Evolutionary conservation across 2,888 invertebrate species (phyloP).

Genomic region (Deroplatys truncata): DNA sequence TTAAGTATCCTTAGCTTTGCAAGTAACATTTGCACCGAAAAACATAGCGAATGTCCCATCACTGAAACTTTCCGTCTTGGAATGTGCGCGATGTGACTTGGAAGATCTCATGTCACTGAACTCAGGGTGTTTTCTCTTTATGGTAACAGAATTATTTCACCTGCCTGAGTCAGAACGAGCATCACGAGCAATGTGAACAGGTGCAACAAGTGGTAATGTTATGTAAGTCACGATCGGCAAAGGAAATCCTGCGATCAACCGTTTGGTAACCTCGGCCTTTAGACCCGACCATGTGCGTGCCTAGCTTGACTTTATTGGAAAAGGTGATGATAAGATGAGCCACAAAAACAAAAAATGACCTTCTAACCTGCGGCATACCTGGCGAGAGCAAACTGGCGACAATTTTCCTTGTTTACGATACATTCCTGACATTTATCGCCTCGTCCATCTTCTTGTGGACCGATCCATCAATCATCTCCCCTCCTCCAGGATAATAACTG

Average conservation of each 20-base stretch:
- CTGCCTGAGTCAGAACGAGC: not conserved
- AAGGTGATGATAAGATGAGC: not conserved
- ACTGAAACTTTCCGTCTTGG: too few relatives aligned
- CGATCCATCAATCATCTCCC: not conserved
- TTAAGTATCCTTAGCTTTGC: too few relatives aligned
- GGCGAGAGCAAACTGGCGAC: not conserved
- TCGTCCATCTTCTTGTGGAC: not conserved
- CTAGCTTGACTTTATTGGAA: not conserved
- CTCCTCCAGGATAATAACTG: not conserved
- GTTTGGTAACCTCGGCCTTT: not conserved
- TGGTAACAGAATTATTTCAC: not conserved
- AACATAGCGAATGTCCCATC: too few relatives aligned
- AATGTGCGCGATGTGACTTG: too few relatives aligned
- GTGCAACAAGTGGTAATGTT: not conserved
- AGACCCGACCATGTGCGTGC: not conserved
- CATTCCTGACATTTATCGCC: not conserved
- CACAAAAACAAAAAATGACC: too few relatives aligned
- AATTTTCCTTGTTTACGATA: not conserved
- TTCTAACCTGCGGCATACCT: not conserved
- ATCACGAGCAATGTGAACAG: not conserved
- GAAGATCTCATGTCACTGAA: too few relatives aligned
- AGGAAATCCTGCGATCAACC: not conserved
- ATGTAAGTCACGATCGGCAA: not conserved
- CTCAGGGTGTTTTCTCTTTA: not conserved
- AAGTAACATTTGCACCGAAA: too few relatives aligned